These are phyloP conservation scores for Nasonia oneida DNA, from an alignment of 2,888 invertebrate species.

Conservation along the genomic window DNA sequence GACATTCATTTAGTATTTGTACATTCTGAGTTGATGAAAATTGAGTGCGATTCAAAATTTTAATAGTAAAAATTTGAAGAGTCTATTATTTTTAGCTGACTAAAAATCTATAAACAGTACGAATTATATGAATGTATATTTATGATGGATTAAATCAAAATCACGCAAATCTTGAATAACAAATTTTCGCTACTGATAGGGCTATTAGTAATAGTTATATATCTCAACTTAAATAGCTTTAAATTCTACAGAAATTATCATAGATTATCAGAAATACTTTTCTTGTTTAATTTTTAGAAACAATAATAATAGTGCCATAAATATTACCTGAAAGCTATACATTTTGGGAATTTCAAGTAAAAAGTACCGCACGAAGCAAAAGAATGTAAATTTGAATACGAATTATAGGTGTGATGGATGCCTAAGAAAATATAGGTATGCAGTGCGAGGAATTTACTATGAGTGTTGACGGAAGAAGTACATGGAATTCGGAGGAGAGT, in stretches of 20 bases:
- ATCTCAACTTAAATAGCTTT: too few species aligned
- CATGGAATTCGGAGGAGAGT: constrained; percentile 48
- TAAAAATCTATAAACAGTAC: too few species aligned
- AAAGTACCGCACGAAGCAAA: constrained; percentile 17
- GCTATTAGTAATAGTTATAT: too few species aligned
- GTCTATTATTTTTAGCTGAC: neutral
- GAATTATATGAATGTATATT: too few species aligned
- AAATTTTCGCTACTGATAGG: too few species aligned
- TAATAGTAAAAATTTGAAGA: neutral
- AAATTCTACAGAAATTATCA: too few species aligned
- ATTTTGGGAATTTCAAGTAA: constrained; percentile 12
- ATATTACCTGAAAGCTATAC: neutral
- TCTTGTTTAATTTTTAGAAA: neutral
- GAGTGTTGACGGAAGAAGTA: constrained; percentile 41
- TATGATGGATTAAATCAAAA: too few species aligned
- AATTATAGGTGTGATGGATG: constrained; percentile 43
- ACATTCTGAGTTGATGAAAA: too few species aligned
- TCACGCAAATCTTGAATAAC: too few species aligned
- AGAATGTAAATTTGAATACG: constrained; percentile 46
- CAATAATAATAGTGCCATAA: neutral
- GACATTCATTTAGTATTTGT: too few species aligned
- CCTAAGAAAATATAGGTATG: constrained; percentile 44
- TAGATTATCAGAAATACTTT: too few species aligned
- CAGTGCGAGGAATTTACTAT: constrained; percentile 36
- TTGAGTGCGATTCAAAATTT: neutral